Conservation (phyloP, 2,797 vertebrate species). For the Gadopsis bispinosus region DNA sequence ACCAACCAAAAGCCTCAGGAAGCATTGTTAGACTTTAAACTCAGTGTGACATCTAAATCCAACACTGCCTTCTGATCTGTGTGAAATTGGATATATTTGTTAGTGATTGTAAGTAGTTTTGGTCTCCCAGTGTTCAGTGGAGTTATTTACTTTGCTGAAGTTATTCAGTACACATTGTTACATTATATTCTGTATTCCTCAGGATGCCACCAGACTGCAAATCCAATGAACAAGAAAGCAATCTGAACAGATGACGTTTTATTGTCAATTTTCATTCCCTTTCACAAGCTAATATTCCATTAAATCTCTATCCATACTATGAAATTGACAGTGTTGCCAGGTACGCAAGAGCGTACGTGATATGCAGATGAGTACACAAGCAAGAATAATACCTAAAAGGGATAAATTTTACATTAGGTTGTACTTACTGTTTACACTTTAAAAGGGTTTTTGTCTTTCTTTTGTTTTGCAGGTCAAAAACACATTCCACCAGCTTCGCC, state of each 20-base stretch:
- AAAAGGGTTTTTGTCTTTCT: neutral
- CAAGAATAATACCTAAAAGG: neutral
- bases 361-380: conserved; percentile 13
- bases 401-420: neutral
- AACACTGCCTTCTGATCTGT: conserved; percentile 52
- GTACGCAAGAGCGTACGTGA: conserved; percentile 17
- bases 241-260: conserved; percentile 39
- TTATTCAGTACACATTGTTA: conserved; percentile 13
- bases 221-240: conserved; percentile 48
- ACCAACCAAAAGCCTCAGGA: conserved; percentile 64
- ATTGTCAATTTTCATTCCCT: conserved; percentile 22
- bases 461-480: conserved; percentile 72
- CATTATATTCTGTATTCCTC: conserved; percentile 19
- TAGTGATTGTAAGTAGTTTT: conserved; percentile 46
- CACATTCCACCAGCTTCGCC: conserved; percentile 49
- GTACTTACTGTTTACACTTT: neutral
- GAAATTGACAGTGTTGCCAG: conserved; percentile 37
- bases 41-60: conserved; percentile 58
- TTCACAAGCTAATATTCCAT: conserved; percentile 36
- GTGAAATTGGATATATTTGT: conserved; percentile 61
- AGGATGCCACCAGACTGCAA: conserved; percentile 29
- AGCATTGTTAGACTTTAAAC: conserved; percentile 58
- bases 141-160: conserved; percentile 33
- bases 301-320: conserved; percentile 40
- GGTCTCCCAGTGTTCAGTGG: conserved; percentile 19